Evolutionary conservation across 2,888 invertebrate species (phyloP).

Genomic region (Galeopsomyia nigrocyanea): DNA sequence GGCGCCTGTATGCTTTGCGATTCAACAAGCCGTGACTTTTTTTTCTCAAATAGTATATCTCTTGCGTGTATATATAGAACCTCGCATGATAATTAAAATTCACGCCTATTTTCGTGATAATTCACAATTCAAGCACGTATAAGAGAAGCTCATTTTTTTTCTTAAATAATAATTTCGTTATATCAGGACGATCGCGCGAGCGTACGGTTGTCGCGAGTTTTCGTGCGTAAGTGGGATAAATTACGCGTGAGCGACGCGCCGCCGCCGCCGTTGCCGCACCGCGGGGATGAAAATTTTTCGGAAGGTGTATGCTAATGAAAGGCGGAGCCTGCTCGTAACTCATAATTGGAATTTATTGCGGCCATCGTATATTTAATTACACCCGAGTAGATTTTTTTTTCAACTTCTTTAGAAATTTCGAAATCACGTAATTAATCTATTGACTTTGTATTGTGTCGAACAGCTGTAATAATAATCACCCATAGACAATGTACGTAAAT

Average conservation of each 20-base stretch:
- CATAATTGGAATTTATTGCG: slow-evolving; percentile 54
- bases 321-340: slow-evolving; percentile 50
- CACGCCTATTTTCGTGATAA: slow-evolving; percentile 55
- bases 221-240: slow-evolving; percentile 11
- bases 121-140: too few species aligned
- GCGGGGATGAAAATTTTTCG: slow-evolving; percentile 16
- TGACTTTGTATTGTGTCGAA: too few species aligned
- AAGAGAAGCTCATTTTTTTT: not conserved
- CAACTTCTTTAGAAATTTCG: too few species aligned
- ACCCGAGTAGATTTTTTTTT: too few species aligned
- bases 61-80: not conserved
- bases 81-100: slow-evolving; percentile 59
- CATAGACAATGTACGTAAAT: too few species aligned
- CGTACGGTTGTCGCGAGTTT: not conserved
- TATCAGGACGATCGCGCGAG: not conserved
- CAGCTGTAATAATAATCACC: too few species aligned
- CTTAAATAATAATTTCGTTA: slow-evolving; percentile 11
- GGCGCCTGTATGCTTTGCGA: not conserved
- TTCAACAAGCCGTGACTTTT: slow-evolving; percentile 27
- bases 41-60: not conserved
- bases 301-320: slow-evolving; percentile 45
- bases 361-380: too few species aligned
- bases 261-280: not conserved
- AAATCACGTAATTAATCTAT: too few species aligned
- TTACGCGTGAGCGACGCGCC: slow-evolving; percentile 4